A percentile compares a stretch with the other conserved stretches of the same genome.
Evolutionary conservation across 2,797 vertebrate species (phyloP).

Genomic region (Syngnathus rostellatus): DNA sequence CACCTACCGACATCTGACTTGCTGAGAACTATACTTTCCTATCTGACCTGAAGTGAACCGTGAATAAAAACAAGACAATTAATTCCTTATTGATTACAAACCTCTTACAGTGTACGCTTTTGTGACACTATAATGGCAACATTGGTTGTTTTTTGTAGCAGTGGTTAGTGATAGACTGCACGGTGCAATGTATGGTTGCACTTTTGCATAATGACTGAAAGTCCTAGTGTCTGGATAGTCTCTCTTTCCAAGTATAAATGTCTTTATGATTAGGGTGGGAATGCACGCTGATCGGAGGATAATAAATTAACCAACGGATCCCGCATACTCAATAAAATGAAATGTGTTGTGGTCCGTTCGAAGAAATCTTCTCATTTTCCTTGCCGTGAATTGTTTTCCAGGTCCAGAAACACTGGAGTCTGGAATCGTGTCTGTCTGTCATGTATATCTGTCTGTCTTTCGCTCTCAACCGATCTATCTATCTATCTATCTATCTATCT

Average conservation of each 20-base stretch:
- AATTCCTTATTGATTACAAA: not conserved
- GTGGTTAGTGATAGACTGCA: slow-evolving; percentile 24
- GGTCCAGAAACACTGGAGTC: slow-evolving; percentile 30
- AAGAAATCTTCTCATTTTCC: slow-evolving; percentile 35
- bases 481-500: too few species aligned
- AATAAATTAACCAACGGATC: slow-evolving; percentile 38
- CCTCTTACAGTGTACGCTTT: too few species aligned
- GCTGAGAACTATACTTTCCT: too few species aligned
- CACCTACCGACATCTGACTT: too few species aligned
- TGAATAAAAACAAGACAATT: too few species aligned
- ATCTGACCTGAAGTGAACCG: too few species aligned
- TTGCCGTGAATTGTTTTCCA: slow-evolving; percentile 43
- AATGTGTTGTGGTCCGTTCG: slow-evolving; percentile 42
- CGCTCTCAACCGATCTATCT: too few species aligned
- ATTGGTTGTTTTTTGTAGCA: slow-evolving; percentile 8
- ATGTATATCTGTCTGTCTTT: not conserved
- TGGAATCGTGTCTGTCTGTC: slow-evolving; percentile 26
- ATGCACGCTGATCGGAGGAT: slow-evolving; percentile 31
- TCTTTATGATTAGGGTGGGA: slow-evolving; percentile 54
- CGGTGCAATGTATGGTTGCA: slow-evolving; percentile 45
- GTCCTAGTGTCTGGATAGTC: slow-evolving; percentile 40
- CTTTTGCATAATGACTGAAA: slow-evolving; percentile 44
- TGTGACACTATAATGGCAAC: not conserved
- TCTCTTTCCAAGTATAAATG: slow-evolving; percentile 34
- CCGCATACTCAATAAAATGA: slow-evolving; percentile 36